Conservation (phyloP, 2,888 invertebrate species). For the Chrysina gloriosa region DNA sequence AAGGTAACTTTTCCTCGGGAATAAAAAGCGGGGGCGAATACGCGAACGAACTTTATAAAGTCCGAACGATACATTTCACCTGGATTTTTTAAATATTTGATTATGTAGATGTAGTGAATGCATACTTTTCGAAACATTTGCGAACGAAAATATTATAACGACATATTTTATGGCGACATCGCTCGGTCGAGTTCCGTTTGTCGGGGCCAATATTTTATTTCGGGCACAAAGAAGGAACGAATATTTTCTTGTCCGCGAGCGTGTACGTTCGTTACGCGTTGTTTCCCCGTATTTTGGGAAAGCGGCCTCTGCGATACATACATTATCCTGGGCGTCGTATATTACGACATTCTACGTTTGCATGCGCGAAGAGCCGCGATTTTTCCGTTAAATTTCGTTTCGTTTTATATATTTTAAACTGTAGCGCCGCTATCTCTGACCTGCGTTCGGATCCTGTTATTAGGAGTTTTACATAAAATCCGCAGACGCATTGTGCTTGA, state of each 20-base stretch:
- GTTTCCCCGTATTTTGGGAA: constrained; percentile 13
- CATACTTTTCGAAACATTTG: constrained; percentile 42
- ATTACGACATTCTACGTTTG: constrained; percentile 16
- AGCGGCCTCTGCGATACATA: constrained; percentile 26
- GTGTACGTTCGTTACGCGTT: constrained; percentile 20
- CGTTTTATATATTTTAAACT: constrained; percentile 42
- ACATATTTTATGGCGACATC: constrained; percentile 37
- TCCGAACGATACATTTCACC: constrained; percentile 36
- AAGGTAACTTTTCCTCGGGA: constrained; percentile 20
- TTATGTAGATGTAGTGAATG: constrained; percentile 42
- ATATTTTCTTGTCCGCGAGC: constrained; percentile 40
- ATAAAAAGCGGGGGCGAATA: constrained; percentile 13
- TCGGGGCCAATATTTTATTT: constrained; percentile 37
- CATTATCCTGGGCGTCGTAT: constrained; percentile 34
- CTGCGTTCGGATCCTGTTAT: constrained; percentile 36
- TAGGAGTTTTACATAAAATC: constrained; percentile 9
- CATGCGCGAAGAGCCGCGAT: constrained; percentile 28
- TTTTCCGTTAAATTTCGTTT: constrained; percentile 37
- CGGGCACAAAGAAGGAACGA: constrained; percentile 38
- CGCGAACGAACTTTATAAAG: constrained; percentile 24
- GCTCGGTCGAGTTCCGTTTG: not conserved
- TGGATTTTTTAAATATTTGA: constrained; percentile 43
- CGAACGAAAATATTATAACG: constrained; percentile 40
- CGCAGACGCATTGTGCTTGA: too few species aligned
- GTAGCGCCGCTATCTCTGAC: constrained; percentile 27